Conservation (phyloP, 2,113 vertebrate species). For the Aleadryas rufinucha region DNA sequence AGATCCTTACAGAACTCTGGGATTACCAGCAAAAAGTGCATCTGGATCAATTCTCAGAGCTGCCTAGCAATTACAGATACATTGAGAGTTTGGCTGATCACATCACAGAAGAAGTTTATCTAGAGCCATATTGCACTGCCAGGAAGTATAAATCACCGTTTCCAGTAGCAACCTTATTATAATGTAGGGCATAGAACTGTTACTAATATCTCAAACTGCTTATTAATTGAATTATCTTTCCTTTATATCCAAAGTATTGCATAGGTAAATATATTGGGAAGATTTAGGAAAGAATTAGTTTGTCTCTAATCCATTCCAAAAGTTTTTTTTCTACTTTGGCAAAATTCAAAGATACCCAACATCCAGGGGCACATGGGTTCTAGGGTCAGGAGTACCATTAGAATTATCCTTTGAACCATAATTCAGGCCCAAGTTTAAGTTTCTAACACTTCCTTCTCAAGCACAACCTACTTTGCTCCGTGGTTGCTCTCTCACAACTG, state of each 20-base stretch:
- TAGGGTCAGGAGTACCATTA: background rate
- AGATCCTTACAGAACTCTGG: background rate
- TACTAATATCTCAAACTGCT: background rate
- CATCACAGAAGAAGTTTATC: background rate
- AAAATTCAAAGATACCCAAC: background rate
- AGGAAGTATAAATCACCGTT: background rate
- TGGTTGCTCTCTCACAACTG: background rate
- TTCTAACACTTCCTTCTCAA: background rate
- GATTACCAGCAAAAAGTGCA: background rate
- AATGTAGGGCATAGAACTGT: background rate
- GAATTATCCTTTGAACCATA: background rate
- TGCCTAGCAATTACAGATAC: background rate
- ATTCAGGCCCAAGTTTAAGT: background rate
- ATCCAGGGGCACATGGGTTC: background rate
- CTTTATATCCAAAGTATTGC: background rate
- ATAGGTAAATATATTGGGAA: background rate
- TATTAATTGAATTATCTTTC: background rate
- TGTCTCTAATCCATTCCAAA: background rate
- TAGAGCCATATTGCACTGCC: background rate
- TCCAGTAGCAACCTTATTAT: background rate
- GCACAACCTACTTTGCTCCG: background rate
- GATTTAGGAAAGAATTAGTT: background rate
- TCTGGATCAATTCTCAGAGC: background rate
- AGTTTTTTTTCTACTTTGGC: background rate
- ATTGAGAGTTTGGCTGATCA: background rate